Evolutionary conservation across 1,140 invertebrate species (phyloP).

Genomic region (Eueides isabella): DNA sequence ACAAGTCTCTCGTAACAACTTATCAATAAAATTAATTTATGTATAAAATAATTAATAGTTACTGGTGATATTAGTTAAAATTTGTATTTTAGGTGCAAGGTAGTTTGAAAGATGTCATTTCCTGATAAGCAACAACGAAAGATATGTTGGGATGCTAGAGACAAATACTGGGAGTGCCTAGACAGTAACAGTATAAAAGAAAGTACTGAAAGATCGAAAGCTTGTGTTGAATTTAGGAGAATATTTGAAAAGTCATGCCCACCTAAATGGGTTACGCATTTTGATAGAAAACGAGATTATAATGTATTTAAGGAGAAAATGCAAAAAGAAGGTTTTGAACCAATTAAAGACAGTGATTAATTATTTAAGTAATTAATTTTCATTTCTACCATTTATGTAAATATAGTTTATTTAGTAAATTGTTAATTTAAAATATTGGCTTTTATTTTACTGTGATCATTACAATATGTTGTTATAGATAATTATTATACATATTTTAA

Average conservation of each 20-base stretch:
- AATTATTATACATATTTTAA: constrained; percentile 17
- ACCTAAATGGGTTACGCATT: constrained; percentile 96
- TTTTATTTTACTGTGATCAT: constrained; percentile 53
- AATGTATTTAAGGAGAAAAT: constrained; percentile 94
- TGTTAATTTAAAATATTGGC: constrained; percentile 51
- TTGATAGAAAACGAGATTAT: constrained; percentile 94
- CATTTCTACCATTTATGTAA: constrained; percentile 58
- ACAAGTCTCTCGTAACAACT: background rate
- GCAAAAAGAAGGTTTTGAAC: constrained; percentile 92
- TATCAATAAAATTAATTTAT: background rate
- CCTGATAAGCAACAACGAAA: constrained; percentile 90
- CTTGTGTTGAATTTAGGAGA: constrained; percentile 89
- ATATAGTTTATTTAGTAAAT: constrained; percentile 75
- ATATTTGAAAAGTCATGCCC: constrained; percentile 92
- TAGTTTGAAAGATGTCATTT: constrained; percentile 88
- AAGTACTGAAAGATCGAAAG: constrained; percentile 74
- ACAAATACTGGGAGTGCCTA: constrained; percentile 95
- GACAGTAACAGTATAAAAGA: constrained; percentile 84
- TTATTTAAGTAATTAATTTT: constrained; percentile 45
- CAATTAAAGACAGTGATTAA: constrained; percentile 76
- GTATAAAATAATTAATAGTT: background rate
- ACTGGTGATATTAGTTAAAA: constrained; percentile 2
- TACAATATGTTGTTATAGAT: no score
- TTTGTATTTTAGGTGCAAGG: constrained; percentile 39
- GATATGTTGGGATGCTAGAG: constrained; percentile 92